Base-by-base conservation (phyloP, 2,797 vertebrate genomes). In the Apodemus agrarius region DNA sequence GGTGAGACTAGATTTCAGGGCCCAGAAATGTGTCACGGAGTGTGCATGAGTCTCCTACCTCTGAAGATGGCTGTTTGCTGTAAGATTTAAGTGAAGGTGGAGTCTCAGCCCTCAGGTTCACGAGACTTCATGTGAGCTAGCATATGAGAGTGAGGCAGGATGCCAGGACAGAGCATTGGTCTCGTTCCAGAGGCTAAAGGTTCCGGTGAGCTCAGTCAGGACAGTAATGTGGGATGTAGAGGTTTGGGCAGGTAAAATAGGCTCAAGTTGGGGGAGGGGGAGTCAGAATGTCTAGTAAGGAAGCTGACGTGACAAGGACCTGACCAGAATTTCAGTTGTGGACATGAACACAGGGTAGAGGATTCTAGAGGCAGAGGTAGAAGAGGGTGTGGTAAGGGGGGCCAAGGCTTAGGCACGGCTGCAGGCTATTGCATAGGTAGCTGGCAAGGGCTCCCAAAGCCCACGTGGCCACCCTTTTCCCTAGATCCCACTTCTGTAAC, bases 201-300 rank as follows among this genome's bases (percentile, higher is more conserved):
- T 79, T 78, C 54, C 76, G 2, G 54, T 83, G 67, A 83, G n/a
- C 16, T 52, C 83, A 14, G 29, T 65, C 54, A 29, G 88, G 81
- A 86, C 63, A 24, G 92, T 76, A 78, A 46, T 63, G 91, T 78
- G 22, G 22, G 69, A 86, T 93, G 93, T 93, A 91, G n/a, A 93
- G 87, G 82, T 82, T 37, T 79, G 31, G 69, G 31, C 24, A 57
- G 82, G 72, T 37, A 69, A 22, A 57, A 11, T 9, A 52, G 81
- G 86, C 54, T 79, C 59, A 31, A 61, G 11, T 43, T 29, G 49
- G 49, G 63, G 40, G 34, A 89, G 29, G 14, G 26, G 43, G 72
- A 72, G 69, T 67, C 75, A 86, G 37, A 78, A 69, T 31, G 59
- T 21, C 17, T 31, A 59, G 17, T 78, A 67, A 90, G 82, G 74